Base-by-base conservation (phyloP, 2,888 invertebrate genomes). In the Penaeus monodon region DNA sequence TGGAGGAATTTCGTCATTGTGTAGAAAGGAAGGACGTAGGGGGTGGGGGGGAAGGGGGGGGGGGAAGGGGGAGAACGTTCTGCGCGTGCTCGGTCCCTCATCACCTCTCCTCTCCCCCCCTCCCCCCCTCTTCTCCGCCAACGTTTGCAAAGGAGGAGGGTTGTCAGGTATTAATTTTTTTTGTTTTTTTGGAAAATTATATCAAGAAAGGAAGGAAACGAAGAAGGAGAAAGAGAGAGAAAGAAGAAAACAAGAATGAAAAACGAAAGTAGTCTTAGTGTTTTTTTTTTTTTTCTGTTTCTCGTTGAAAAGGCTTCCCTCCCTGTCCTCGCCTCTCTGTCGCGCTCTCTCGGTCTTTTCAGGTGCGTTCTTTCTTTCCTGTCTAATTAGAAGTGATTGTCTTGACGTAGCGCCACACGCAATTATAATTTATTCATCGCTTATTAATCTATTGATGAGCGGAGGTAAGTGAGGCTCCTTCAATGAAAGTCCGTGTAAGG, bases 401-500 rank as follows among this genome's bases (percentile, higher is more conserved):
- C 14, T 17, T 4, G 1, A 77, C 49, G 17, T 49, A 6, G 22
- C 27, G 24, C 77, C 44, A 49, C 57, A 17, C n/a, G 7, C 10
- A 10, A 44, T 49, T 20, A 10, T 10, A 1, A 33, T 33, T 27
- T 73, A n/a, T 73, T 29, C 29, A 20, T 29, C 20, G 17, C 29
- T n/a, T 17, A 20, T 73, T 33, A 33, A 33, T 33, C 33, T 33
- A 33, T 33, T 33, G 33, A 33, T 33, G 33, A 33, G 33, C 33
- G 33, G 33, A 33, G 33, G 33, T 33, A 33, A 33, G 24, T 24
- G 24, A 27, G 29, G 20, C 17, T 73, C n/a, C 44, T 29, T 80
- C 80, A 80, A 80, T 80, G 80, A 80, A 80, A 80, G 49, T 80
- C 65, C 66, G 2, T 4, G 38, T 24, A 27, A 77, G 83, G 33